phyloP scores from a whole-genome alignment of 2,888 invertebrate species.

The Papilio protenor region DNA sequence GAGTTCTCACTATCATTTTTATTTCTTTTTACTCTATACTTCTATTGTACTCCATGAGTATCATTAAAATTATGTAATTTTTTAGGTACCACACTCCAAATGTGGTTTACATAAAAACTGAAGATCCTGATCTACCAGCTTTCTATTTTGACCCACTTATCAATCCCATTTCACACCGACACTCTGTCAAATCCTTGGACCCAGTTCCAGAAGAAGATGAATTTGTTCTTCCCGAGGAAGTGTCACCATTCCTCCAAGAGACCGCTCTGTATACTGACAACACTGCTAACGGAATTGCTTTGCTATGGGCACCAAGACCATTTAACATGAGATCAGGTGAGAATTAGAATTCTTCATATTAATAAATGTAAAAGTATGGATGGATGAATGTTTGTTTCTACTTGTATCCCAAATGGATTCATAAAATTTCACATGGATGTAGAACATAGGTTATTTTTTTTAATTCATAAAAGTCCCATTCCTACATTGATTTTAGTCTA shows the following conservation, averaged over 20 bases:
- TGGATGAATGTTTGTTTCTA: background rate
- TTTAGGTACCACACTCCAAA: slow-evolving; percentile 99
- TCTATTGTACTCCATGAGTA: background rate
- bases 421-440: too few relatives aligned
- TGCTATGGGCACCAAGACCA: slow-evolving; percentile 99
- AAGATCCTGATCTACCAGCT: slow-evolving; percentile 99
- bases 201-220: slow-evolving; percentile 97
- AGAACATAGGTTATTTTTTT: too few relatives aligned
- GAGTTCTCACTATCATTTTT: background rate
- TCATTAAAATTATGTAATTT: background rate
- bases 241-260: slow-evolving; percentile 96
- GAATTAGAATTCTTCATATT: slow-evolving; percentile 4
- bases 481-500: background rate
- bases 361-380: background rate
- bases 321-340: slow-evolving; percentile 96
- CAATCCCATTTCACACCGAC: slow-evolving; percentile 98
- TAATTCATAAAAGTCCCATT: too few relatives aligned
- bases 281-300: slow-evolving; percentile 98
- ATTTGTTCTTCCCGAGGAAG: slow-evolving; percentile 94
- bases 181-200: slow-evolving; percentile 93
- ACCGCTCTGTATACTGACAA: slow-evolving; percentile 99
- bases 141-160: slow-evolving; percentile 99
- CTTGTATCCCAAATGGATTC: too few relatives aligned
- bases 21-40: background rate
- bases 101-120: slow-evolving; percentile 99